Evolutionary conservation across 2,888 invertebrate species (phyloP).

Genomic region (Pachliopta kotzebuea): DNA sequence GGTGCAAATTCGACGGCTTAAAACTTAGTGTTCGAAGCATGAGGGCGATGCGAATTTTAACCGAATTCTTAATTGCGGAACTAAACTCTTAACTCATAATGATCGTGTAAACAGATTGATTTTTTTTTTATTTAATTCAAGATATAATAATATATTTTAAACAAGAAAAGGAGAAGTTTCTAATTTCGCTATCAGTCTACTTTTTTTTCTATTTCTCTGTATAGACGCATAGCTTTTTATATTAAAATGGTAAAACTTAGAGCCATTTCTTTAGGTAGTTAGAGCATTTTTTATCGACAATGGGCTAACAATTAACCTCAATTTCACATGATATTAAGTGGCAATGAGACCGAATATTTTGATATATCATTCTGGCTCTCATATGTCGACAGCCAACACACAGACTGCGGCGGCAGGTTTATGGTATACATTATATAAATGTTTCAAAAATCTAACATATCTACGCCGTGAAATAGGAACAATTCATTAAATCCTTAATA

Average conservation of each 20-base stretch:
- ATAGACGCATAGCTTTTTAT: too few species aligned
- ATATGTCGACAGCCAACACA: not conserved
- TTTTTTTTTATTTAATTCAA: not conserved
- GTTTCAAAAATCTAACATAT: too few species aligned
- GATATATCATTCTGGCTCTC: not conserved
- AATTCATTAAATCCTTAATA: too few species aligned
- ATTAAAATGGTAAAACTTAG: not conserved
- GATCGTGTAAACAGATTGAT: not conserved
- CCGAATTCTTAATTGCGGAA: constrained; percentile 21
- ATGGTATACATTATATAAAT: not conserved
- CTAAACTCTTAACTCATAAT: not conserved
- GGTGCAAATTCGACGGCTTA: constrained; percentile 46
- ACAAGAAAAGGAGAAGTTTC: too few species aligned
- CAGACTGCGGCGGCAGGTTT: not conserved
- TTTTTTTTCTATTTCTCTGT: too few species aligned
- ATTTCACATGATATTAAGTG: not conserved
- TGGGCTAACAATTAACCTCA: not conserved
- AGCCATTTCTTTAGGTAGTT: not conserved
- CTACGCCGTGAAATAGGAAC: too few species aligned
- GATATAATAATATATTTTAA: too few species aligned
- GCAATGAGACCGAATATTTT: not conserved
- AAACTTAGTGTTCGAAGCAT: constrained; percentile 39
- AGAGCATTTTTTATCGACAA: not conserved
- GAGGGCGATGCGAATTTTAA: constrained; percentile 28
- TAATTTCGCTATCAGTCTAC: too few species aligned